Base-by-base conservation (phyloP, 2,888 invertebrate species). In the Nebria salina region DNA sequence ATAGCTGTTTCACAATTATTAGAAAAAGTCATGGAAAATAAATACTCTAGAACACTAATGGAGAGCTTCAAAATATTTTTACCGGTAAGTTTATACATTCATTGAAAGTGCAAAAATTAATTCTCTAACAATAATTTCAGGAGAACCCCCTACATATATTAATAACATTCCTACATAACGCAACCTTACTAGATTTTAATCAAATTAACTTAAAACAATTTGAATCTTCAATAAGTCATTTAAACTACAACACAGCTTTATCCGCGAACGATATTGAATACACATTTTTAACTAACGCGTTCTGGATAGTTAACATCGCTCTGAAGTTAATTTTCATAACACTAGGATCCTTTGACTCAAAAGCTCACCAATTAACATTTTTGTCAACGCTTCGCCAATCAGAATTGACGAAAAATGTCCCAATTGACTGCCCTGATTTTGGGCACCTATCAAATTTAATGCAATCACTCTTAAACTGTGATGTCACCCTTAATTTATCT, bases 41-140 rank as follows among this genome's bases (percentile, higher is more conserved):
- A 92, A 11, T 93, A 92, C 84, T 88, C 93, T 6, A 89, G 90
- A 65, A 93, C 93, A 0, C 86, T 95, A 34, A 90, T 91, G 74
- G 92, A 93, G 84, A 93, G 94, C 82, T 92, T 94, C 85, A 88
- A 91, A 72, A 92, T 95, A 84, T 95, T 95, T 87, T 91, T 94
- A 88, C 92, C 93, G 84, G 93, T 93, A 88, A 89, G 90, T 34
- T 34, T 34, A 4, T 34, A 5, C 5, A 34, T 34, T 34, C 34
- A 5, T 34, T 34, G 34, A 77, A 66, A 75, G 65, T 15, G 76
- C 20, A 20, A 20, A 20, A 65, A 72, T 76, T 83, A 65, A 77
- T 64, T 76, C 72, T 43, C 75, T 80, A 82, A 20, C 5, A 77
- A 84, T 83, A 81, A 85, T 90, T 89, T 72, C 85, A 95, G 94